A percentile compares a stretch with the other conserved stretches of the same genome.
phyloP scores from a whole-genome alignment of 2,113 vertebrate species.

The Notechis scutatus region DNA sequence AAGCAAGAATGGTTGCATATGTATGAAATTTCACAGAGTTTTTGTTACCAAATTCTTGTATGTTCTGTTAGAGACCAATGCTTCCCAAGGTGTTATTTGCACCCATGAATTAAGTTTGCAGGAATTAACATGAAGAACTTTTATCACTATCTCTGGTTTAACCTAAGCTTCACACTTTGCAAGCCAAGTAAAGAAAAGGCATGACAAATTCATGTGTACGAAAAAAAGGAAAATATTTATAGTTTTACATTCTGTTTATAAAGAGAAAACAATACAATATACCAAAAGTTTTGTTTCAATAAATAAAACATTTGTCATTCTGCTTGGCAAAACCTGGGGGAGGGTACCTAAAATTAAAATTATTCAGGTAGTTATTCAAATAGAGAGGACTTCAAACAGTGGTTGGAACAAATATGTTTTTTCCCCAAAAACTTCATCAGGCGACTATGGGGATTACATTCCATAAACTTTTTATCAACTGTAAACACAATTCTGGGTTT shows the following conservation, averaged over 20 bases:
- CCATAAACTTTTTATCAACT: conserved; percentile 10
- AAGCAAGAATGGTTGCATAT: background rate
- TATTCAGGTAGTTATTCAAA: background rate
- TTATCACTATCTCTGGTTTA: background rate
- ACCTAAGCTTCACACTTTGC: background rate
- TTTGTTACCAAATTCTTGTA: background rate
- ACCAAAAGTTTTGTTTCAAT: conserved; percentile 31
- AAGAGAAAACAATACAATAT: background rate
- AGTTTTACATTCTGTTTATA: conserved; percentile 18
- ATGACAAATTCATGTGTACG: background rate
- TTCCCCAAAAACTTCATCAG: background rate
- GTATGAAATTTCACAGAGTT: background rate
- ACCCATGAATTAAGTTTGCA: background rate
- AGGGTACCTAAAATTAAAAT: background rate
- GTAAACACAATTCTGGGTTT: conserved; percentile 16
- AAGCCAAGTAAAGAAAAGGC: background rate
- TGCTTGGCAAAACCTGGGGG: background rate
- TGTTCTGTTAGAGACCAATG: background rate
- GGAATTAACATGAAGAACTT: background rate
- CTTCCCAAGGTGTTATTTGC: background rate
- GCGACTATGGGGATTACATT: background rate
- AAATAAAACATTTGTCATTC: conserved; percentile 42
- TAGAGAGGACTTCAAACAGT: background rate
- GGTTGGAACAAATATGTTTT: background rate
- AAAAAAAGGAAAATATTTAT: conserved; percentile 18